Conservation (phyloP, 35 echinoderm and acorn worm genomes). For the Eucidaris tribuloides region DNA sequence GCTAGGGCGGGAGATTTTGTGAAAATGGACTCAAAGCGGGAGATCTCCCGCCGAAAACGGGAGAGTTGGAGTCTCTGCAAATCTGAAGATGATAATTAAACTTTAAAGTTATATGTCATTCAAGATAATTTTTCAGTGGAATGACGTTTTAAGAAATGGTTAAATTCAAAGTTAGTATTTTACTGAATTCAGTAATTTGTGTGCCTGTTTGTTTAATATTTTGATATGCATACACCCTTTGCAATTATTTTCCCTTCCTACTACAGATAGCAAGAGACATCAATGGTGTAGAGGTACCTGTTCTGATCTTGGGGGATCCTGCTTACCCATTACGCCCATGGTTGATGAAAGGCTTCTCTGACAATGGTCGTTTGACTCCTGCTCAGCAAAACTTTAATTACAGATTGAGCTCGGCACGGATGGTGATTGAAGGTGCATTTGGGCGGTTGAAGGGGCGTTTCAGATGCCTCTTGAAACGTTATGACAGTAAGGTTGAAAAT, state of each 20-base stretch:
- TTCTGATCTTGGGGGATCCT: slow-evolving; percentile 59
- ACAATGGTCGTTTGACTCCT: not conserved
- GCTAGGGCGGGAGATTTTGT: too few species aligned
- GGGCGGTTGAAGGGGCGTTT: slow-evolving; percentile 54
- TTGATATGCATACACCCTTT: not conserved
- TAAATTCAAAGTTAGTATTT: too few species aligned
- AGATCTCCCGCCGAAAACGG: too few species aligned
- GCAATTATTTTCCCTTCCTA: not conserved
- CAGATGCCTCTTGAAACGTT: slow-evolving; percentile 44
- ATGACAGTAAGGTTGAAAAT: slow-evolving; percentile 22
- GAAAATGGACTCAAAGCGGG: too few species aligned
- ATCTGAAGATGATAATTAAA: too few species aligned
- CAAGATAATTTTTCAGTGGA: too few species aligned
- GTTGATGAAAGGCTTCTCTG: slow-evolving; percentile 55
- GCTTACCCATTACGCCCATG: slow-evolving; percentile 45
- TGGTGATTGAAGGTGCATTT: slow-evolving; percentile 59
- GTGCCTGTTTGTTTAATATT: not conserved
- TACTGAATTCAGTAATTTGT: not conserved
- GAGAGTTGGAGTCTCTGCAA: too few species aligned
- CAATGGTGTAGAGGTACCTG: slow-evolving; percentile 42
- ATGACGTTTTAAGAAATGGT: too few species aligned
- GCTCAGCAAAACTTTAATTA: slow-evolving; percentile 26
- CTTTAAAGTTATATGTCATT: too few species aligned
- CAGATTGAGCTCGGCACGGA: slow-evolving; percentile 24
- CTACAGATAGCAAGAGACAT: slow-evolving; percentile 8